phyloP scores from a whole-genome alignment of 2,113 vertebrate genomes.

The Anoplopoma fimbria region DNA sequence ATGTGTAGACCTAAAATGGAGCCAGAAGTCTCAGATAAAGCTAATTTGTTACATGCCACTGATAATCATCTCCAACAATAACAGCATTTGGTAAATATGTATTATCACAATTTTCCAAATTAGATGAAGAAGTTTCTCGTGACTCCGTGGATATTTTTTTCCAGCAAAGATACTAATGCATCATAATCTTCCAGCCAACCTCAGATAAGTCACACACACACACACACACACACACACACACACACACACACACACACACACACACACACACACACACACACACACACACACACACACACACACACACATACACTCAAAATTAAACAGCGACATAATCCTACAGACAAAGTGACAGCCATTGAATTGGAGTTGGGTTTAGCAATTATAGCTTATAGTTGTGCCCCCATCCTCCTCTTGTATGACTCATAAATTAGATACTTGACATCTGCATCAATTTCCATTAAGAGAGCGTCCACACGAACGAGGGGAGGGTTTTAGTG shows the following conservation, averaged over 20 bases:
- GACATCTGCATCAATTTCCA: constrained; percentile 73
- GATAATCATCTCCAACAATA: constrained; percentile 10
- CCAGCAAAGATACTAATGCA: constrained; percentile 8
- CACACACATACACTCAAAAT: background rate
- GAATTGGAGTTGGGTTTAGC: constrained; percentile 49
- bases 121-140: too few relatives aligned
- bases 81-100: background rate
- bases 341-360: constrained; percentile 47
- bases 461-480: constrained; percentile 30
- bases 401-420: background rate
- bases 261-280: constrained; percentile 4
- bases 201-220: background rate
- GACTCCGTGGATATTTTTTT: constrained; percentile 2
- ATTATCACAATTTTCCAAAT: too few relatives aligned
- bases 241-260: constrained; percentile 13
- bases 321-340: constrained; percentile 48
- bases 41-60: constrained; percentile 16
- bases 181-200: constrained; percentile 23
- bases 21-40: constrained; percentile 10
- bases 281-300: constrained; percentile 11
- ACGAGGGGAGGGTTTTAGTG: background rate
- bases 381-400: constrained; percentile 54
- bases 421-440: constrained; percentile 64
- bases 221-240: background rate
- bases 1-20: background rate